Conservation (phyloP, 2,888 invertebrate species). For the Trilocha varians region DNA sequence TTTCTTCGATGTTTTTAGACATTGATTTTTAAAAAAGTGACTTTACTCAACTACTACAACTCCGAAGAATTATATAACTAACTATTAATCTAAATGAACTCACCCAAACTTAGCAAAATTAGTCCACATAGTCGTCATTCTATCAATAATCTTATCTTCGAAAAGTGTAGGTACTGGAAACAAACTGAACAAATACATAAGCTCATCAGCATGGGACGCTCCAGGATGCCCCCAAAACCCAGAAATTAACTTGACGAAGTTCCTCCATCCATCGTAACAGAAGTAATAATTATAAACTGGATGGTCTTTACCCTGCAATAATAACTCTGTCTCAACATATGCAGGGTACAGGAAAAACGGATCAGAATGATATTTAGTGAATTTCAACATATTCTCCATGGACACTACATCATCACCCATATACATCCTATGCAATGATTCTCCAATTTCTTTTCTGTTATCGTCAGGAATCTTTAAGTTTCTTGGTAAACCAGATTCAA, state of each 20-base stretch:
- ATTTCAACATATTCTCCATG: constrained; percentile 26
- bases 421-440: constrained; percentile 31
- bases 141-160: constrained; percentile 15
- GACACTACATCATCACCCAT: constrained; percentile 30
- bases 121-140: constrained; percentile 18
- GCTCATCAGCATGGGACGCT: constrained; percentile 25
- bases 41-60: too few relatives aligned
- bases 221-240: constrained; percentile 12
- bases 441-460: constrained; percentile 6
- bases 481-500: constrained; percentile 6
- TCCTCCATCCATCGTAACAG: constrained; percentile 20
- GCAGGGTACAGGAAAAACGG: constrained; percentile 17
- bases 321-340: constrained; percentile 16
- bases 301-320: constrained; percentile 9
- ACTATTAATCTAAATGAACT: constrained; percentile 2
- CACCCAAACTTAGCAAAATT: constrained; percentile 20
- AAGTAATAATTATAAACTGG: constrained; percentile 22
- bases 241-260: constrained; percentile 13
- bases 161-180: constrained; percentile 9
- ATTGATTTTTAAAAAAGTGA: too few relatives aligned
- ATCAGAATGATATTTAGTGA: constrained; percentile 21
- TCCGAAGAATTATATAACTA: too few relatives aligned
- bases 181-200: constrained; percentile 19
- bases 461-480: constrained; percentile 6
- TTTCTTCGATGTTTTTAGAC: too few relatives aligned